Evolutionary conservation across 1,140 invertebrate species (phyloP).

Genomic region (Ceratosolen solmsi): DNA sequence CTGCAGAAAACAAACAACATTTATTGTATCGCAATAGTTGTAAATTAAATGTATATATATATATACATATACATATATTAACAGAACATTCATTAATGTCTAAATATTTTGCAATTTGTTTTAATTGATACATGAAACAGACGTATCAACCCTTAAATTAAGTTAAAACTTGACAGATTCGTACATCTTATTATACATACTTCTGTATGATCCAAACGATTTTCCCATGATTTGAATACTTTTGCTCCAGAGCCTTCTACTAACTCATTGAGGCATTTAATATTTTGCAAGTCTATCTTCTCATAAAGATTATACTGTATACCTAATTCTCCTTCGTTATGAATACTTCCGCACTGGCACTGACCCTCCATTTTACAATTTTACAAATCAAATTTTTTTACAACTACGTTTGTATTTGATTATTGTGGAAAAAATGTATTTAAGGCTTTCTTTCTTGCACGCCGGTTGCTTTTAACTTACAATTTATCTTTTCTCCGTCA

Average conservation of each 20-base stretch:
- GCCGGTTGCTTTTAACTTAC: neutral
- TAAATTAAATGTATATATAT: neutral
- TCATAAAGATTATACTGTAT: conserved; percentile 89
- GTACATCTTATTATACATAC: conserved; percentile 78
- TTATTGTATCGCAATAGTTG: neutral
- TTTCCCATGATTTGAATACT: conserved; percentile 95
- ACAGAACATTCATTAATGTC: too few relatives aligned
- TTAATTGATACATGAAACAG: too few relatives aligned
- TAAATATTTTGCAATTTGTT: too few relatives aligned
- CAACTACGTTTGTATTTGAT: too few relatives aligned
- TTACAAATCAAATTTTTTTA: too few relatives aligned
- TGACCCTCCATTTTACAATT: conserved; percentile 28
- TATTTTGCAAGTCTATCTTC: conserved; percentile 91
- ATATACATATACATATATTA: neutral
- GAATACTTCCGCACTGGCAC: conserved; percentile 60
- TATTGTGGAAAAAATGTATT: neutral
- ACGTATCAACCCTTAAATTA: too few relatives aligned
- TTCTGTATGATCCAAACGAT: conserved; percentile 82
- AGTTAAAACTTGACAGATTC: too few relatives aligned
- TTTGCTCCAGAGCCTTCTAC: conserved; percentile 87
- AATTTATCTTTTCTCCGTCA: neutral
- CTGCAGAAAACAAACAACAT: conserved; percentile 73
- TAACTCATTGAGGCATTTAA: conserved; percentile 92
- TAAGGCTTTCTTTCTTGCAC: neutral
- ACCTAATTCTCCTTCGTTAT: conserved; percentile 79